phyloP scores from a whole-genome alignment of 35 echinoderm and acorn worm genomes.

The Diadema setosum region DNA sequence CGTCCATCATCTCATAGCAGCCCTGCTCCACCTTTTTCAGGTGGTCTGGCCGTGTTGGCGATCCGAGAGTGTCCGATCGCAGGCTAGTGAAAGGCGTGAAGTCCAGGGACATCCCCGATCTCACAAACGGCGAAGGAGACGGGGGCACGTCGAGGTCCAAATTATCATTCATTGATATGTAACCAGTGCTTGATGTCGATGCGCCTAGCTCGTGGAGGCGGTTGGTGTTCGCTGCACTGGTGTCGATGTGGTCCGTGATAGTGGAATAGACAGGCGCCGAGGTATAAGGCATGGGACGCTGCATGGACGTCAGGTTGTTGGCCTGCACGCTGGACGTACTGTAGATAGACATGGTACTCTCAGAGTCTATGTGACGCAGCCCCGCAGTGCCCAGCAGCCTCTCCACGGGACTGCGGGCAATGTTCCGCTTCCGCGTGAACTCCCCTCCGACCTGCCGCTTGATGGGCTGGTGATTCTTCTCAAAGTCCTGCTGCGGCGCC shows the following conservation, averaged over 20 bases:
- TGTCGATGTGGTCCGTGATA: slow-evolving; percentile 95
- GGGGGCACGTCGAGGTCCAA: slow-evolving; percentile 18
- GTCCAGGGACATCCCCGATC: neutral
- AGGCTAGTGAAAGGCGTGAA: neutral
- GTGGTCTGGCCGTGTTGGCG: neutral
- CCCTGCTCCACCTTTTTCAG: slow-evolving; percentile 28
- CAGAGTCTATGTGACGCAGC: slow-evolving; percentile 61
- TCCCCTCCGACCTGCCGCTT: slow-evolving; percentile 66
- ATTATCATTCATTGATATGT: slow-evolving; percentile 13
- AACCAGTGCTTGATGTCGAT: slow-evolving; percentile 33
- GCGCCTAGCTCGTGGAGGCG: neutral
- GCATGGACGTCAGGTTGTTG: slow-evolving; percentile 32
- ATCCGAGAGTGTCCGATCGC: neutral
- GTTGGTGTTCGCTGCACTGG: neutral
- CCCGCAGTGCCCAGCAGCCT: neutral
- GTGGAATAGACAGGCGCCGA: slow-evolving; percentile 82
- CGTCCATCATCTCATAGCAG: slow-evolving; percentile 42
- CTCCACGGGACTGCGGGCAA: neutral
- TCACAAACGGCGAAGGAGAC: neutral
- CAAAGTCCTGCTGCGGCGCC: slow-evolving; percentile 25
- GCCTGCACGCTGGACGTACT: slow-evolving; percentile 66
- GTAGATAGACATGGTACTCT: slow-evolving; percentile 76
- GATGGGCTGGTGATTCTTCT: slow-evolving; percentile 33
- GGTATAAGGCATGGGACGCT: slow-evolving; percentile 68
- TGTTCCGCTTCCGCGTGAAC: neutral